These are phyloP conservation scores for Gopherus evgoodei DNA, from an alignment of 2,113 vertebrate genomes.

Conservation along the genomic window DNA sequence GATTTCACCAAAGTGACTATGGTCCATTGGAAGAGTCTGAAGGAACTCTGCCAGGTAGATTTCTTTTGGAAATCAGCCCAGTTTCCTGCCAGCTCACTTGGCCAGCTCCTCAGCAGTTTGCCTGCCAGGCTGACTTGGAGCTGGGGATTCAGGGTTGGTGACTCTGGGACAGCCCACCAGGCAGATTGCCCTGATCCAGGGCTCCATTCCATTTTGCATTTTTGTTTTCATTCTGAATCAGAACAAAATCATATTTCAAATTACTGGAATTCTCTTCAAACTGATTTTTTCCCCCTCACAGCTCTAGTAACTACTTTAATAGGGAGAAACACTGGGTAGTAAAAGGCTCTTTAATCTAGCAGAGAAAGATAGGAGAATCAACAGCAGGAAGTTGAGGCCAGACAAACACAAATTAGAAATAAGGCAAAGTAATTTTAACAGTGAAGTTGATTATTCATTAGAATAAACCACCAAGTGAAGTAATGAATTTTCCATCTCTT, in stretches of 20 bases:
- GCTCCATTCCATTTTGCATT: background rate
- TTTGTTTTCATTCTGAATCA: background rate
- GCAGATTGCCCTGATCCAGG: background rate
- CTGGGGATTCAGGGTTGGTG: background rate
- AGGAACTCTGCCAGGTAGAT: background rate
- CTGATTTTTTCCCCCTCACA: background rate
- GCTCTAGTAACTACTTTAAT: background rate
- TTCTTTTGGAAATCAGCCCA: background rate
- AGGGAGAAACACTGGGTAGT: background rate
- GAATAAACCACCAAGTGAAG: background rate
- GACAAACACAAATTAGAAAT: background rate
- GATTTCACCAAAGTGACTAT: background rate
- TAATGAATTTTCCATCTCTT: background rate
- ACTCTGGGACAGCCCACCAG: background rate
- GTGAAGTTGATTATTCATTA: background rate
- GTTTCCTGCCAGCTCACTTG: background rate
- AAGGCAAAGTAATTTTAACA: background rate
- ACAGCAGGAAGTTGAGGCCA: background rate
- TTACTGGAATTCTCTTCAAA: background rate
- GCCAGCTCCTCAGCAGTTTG: background rate
- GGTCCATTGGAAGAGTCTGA: background rate
- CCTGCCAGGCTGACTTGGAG: background rate
- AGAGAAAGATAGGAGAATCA: background rate
- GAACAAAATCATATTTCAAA: background rate
- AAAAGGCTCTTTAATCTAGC: background rate